A percentile compares a stretch with the other conserved stretches of the same genome.
Conservation (phyloP, 2,113 vertebrate species). For the Carassius carassius region DNA sequence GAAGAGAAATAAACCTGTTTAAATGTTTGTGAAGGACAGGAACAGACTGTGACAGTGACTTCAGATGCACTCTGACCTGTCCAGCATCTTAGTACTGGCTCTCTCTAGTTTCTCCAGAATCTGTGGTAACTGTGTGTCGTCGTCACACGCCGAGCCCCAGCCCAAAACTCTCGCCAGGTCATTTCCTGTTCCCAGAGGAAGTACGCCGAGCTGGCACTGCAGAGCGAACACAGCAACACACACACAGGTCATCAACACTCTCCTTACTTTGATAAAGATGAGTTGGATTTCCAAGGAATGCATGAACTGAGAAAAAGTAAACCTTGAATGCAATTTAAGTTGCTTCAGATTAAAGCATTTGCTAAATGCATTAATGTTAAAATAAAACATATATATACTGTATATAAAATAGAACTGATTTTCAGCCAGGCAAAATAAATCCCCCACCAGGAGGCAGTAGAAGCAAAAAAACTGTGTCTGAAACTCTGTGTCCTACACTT, state of each 20-base stretch:
- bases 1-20: neutral
- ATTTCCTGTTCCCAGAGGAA: conserved; percentile 94
- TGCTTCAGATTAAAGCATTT: neutral
- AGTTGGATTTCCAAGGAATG: neutral
- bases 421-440: neutral
- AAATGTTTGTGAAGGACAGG: neutral
- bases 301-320: neutral
- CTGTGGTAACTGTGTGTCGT: conserved; percentile 92
- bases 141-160: conserved; percentile 96
- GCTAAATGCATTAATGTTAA: neutral
- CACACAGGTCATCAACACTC: neutral
- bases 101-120: conserved; percentile 97
- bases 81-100: conserved; percentile 97
- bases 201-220: conserved; percentile 94
- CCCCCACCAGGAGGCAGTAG: conserved; percentile 43
- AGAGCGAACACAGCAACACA: neutral
- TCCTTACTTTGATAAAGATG: neutral
- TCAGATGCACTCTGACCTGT: conserved; percentile 77
- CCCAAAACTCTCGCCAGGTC: conserved; percentile 93
- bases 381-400: neutral
- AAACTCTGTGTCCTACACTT: neutral
- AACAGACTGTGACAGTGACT: neutral
- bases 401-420: neutral
- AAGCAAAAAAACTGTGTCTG: neutral
- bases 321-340: neutral